phyloP scores from a whole-genome alignment of 2,113 vertebrate genomes.

The Tyto alba region DNA sequence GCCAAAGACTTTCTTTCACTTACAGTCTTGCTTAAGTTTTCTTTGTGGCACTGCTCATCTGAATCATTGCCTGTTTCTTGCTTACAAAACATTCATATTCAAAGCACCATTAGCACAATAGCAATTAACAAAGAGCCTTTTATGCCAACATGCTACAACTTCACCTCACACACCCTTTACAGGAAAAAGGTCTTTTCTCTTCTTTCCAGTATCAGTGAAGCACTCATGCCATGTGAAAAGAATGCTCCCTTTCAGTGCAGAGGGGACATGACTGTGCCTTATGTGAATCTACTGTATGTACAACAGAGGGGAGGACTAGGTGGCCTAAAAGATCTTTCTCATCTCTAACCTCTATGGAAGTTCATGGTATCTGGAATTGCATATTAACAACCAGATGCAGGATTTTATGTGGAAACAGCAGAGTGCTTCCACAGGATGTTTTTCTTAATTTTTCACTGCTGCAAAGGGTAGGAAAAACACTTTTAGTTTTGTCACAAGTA shows the following conservation, averaged over 20 bases:
- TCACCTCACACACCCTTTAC: conserved; percentile 58
- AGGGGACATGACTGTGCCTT: background rate
- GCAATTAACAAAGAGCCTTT: conserved; percentile 74
- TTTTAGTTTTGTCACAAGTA: background rate
- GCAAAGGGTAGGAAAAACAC: background rate
- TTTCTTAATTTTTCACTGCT: background rate
- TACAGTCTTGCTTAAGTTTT: conserved; percentile 28
- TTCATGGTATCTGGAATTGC: background rate
- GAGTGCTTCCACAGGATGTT: background rate
- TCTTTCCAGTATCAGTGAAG: conserved; percentile 31
- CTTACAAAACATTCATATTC: conserved; percentile 45
- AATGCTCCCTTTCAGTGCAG: conserved; percentile 36
- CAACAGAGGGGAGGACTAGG: background rate
- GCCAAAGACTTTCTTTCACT: background rate
- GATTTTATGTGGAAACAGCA: background rate
- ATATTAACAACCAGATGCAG: background rate
- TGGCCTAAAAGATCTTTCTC: conserved; percentile 14
- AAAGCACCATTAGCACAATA: conserved; percentile 17
- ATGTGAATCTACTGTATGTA: background rate
- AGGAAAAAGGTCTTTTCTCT: conserved; percentile 43
- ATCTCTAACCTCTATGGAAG: background rate
- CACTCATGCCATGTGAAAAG: conserved; percentile 3
- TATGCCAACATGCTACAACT: conserved; percentile 56
- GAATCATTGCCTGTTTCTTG: conserved; percentile 55
- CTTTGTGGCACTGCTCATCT: background rate